Evolutionary conservation across 2,113 vertebrate genomes (phyloP).

Genomic region (Myotis lucifugus): DNA sequence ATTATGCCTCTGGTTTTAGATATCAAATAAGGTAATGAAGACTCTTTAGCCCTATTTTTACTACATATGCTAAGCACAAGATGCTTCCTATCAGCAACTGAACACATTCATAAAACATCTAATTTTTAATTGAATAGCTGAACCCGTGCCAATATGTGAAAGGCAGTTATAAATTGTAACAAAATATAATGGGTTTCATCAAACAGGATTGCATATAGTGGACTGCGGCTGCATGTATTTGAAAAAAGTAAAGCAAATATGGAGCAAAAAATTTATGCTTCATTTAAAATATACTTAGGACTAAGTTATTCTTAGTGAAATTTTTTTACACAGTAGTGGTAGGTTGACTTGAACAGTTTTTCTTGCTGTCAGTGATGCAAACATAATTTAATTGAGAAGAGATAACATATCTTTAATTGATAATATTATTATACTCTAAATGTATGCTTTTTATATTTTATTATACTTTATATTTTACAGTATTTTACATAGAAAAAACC

Average conservation of each 20-base stretch:
- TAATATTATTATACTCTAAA: too few species aligned
- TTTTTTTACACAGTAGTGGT: background rate
- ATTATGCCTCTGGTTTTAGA: slow-evolving; percentile 55
- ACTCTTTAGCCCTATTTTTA: slow-evolving; percentile 50
- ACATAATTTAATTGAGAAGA: background rate
- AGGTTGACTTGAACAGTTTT: background rate
- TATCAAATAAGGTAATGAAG: slow-evolving; percentile 43
- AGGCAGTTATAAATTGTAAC: slow-evolving; percentile 22
- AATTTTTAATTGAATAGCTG: slow-evolving; percentile 71
- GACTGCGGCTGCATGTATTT: background rate
- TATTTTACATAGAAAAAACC: too few species aligned
- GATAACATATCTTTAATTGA: too few species aligned
- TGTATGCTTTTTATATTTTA: too few species aligned
- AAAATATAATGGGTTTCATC: slow-evolving; percentile 16
- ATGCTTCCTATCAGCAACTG: slow-evolving; percentile 44
- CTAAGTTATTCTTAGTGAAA: background rate
- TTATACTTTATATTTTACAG: too few species aligned
- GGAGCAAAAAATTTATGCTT: background rate
- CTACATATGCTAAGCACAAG: slow-evolving; percentile 39
- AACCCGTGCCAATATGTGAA: background rate
- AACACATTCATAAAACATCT: slow-evolving; percentile 64
- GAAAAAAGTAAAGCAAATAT: background rate
- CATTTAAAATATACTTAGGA: background rate
- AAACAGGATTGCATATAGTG: background rate
- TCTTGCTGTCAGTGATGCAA: background rate